Evolutionary conservation across 2,888 invertebrate genomes (phyloP), one percentile per base, ranked within the genome.

Genomic region (Liposcelis brunnea): DNA sequence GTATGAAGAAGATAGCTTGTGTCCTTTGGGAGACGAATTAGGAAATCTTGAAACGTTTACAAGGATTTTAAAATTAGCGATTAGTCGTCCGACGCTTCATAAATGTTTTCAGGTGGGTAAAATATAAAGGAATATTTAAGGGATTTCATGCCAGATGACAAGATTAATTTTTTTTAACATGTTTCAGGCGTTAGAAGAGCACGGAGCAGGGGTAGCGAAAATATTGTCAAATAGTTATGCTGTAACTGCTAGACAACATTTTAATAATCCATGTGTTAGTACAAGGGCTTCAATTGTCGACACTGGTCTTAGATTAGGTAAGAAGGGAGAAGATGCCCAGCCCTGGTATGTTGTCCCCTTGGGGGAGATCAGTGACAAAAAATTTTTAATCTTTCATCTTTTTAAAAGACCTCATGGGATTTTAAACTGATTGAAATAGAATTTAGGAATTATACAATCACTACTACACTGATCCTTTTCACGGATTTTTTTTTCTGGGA

Each of bases 51-150:
- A 77, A 49, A 71, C 74, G 43, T 79, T 85, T 61, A 71, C 74
- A 52, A 67, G 76, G 53, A 68, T 84, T 59, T 64, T 86, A 50
- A 75, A 74, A 54, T 75, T 79, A 50, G 72, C 72, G 52, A 77
- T 71, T 53, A 73, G 77, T 52, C 72, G 80, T 52, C 66, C 76
- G 46, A 66, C 75, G 47, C 64, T 85, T 32, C 68, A 84, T 49
- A 75, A 75, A 57, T 77, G 76, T 57, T 84, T 83, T 60, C 79
- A 80, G 71, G 75, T 75, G 33, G 53, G 60, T 43, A n/a, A n/a
- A n/a, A n/a, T n/a, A n/a, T n/a, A n/a, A n/a, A n/a, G n/a, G n/a
- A n/a, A n/a, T n/a, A n/a, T n/a, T n/a, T n/a, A n/a, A n/a, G n/a
- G n/a, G n/a, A n/a, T n/a, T n/a, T n/a, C n/a, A n/a, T n/a, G n/a